Evolutionary conservation across 2,113 vertebrate genomes (phyloP).

Genomic region (Aphelocoma coerulescens): DNA sequence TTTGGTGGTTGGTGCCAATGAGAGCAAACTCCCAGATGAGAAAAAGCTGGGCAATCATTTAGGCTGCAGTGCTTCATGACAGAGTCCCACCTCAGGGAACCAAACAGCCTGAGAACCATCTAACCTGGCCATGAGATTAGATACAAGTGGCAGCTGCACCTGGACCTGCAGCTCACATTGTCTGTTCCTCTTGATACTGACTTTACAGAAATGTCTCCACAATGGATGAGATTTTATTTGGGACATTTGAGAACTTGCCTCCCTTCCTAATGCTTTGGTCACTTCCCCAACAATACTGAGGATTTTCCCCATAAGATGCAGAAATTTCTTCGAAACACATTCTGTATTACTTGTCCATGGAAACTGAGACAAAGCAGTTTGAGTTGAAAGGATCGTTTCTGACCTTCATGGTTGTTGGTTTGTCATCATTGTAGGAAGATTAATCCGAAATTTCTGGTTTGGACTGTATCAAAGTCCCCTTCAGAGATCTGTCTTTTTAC

Average conservation of each 20-base stretch:
- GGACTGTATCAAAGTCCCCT: neutral
- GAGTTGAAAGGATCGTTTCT: neutral
- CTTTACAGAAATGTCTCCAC: neutral
- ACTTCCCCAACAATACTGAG: neutral
- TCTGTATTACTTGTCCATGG: neutral
- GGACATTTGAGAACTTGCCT: neutral
- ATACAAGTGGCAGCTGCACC: neutral
- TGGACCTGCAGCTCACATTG: rapidly evolving
- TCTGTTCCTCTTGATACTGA: neutral
- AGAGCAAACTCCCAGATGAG: neutral
- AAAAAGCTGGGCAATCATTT: neutral
- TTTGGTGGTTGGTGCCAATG: neutral
- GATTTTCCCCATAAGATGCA: neutral
- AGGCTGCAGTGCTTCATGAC: neutral
- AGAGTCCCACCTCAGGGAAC: too few relatives aligned
- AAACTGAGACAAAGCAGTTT: neutral
- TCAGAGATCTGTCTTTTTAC: neutral
- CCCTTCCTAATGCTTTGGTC: neutral
- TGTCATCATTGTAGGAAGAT: neutral
- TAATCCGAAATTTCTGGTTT: neutral
- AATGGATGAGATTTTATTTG: neutral
- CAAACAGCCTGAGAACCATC: neutral
- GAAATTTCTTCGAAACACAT: neutral
- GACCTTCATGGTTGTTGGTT: neutral
- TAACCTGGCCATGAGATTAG: neutral